Evolutionary conservation across 2,113 vertebrate genomes (phyloP).

Genomic region (Marmota flaviventris): DNA sequence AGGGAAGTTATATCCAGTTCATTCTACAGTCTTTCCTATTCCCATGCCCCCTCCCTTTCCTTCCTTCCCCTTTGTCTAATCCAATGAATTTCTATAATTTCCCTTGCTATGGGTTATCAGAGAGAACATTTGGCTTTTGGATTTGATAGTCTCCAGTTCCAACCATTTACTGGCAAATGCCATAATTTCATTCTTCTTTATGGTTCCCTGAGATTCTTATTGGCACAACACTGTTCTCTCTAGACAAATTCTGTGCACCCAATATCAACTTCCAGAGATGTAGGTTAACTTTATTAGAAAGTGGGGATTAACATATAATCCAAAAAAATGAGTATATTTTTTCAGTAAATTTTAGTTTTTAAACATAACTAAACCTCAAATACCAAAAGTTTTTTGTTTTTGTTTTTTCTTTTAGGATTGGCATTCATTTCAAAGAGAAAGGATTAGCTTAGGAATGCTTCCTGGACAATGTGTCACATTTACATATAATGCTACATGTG

Average conservation of each 20-base stretch:
- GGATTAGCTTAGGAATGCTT: background rate
- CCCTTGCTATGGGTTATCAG: too few relatives aligned
- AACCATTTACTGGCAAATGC: too few relatives aligned
- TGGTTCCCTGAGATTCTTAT: background rate
- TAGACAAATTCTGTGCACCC: background rate
- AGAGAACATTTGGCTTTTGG: too few relatives aligned
- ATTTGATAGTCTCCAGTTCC: too few relatives aligned
- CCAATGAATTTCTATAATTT: too few relatives aligned
- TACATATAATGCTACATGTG: background rate
- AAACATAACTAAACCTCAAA: constrained; percentile 30
- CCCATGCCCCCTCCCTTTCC: too few relatives aligned
- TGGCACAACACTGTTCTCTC: background rate
- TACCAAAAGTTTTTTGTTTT: background rate
- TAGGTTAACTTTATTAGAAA: background rate
- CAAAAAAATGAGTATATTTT: background rate
- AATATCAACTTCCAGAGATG: background rate
- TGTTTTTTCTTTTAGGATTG: constrained; percentile 19
- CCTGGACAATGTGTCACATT: background rate
- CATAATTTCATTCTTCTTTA: too few relatives aligned
- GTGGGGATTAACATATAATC: background rate
- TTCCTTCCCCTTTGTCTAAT: too few relatives aligned
- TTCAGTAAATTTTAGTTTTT: background rate
- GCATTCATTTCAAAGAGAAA: constrained; percentile 4
- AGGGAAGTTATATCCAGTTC: too few relatives aligned
- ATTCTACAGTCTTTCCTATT: too few relatives aligned